Conservation (phyloP, 64 coral and sea anemone species). For the Stylophora pistillata region DNA sequence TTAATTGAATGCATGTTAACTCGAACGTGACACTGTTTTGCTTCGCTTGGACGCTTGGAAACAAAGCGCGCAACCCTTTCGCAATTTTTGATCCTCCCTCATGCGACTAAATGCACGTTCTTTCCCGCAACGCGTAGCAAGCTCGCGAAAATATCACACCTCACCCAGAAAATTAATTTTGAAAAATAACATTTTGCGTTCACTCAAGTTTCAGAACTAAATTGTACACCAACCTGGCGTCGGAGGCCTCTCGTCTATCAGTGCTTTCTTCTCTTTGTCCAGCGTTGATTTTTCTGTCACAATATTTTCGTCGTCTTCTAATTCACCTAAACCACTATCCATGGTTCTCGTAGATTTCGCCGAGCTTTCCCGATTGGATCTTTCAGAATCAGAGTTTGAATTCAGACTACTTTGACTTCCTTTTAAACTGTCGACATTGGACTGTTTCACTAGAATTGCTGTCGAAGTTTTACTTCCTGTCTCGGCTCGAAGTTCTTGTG, state of each 20-base stretch:
- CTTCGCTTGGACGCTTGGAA: background rate
- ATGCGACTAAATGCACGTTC: background rate
- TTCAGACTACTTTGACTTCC: constrained; percentile 72
- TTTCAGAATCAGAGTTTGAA: constrained; percentile 61
- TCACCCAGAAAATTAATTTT: background rate
- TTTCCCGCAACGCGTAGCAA: background rate
- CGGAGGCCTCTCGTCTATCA: constrained; percentile 64
- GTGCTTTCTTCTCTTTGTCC: constrained; percentile 52
- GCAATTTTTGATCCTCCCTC: background rate
- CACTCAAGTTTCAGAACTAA: background rate
- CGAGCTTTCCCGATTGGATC: constrained; percentile 83
- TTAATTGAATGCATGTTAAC: background rate
- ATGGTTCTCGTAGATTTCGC: constrained; percentile 86
- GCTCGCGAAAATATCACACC: background rate
- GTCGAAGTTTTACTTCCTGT: constrained; percentile 25
- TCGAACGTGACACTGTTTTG: background rate
- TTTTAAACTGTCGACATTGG: constrained; percentile 65
- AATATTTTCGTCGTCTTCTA: constrained; percentile 75
- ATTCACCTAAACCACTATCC: constrained; percentile 84
- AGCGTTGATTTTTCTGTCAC: constrained; percentile 58
- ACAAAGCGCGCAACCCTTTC: background rate
- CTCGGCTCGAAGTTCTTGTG: constrained; percentile 4
- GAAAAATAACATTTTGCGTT: background rate
- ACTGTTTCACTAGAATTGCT: constrained; percentile 43
- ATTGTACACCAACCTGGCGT: constrained; percentile 75